These are phyloP conservation scores for Brachymystax lenok DNA, from an alignment of 2,797 vertebrate genomes.

Conservation along the genomic window DNA sequence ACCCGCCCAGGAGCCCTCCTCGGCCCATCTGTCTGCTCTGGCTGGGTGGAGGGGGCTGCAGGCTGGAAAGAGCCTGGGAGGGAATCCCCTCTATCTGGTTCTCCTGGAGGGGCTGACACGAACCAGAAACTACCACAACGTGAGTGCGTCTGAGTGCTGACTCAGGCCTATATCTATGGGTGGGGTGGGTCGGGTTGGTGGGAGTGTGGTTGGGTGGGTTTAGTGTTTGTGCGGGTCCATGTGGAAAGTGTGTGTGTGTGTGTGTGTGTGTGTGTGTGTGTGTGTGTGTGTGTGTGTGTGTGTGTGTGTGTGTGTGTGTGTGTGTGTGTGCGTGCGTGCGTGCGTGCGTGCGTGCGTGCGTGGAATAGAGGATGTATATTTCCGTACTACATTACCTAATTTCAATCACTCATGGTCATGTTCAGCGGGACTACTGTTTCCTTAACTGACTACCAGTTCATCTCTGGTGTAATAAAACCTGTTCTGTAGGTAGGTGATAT, in stretches of 20 bases:
- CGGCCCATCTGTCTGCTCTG: conserved; percentile 74
- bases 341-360: conserved; percentile 46
- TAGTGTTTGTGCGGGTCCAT: conserved; percentile 29
- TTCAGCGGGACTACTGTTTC: background rate
- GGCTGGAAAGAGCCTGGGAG: conserved; percentile 20
- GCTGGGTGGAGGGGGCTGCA: conserved; percentile 1
- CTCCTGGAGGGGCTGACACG: conserved; percentile 31
- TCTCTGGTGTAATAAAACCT: conserved; percentile 22
- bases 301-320: conserved; percentile 31
- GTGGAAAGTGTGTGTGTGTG: conserved; percentile 11
- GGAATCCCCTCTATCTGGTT: conserved; percentile 21
- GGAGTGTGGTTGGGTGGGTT: conserved; percentile 32
- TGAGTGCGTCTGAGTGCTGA: conserved; percentile 53
- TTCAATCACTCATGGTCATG: background rate
- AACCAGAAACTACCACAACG: conserved; percentile 17
- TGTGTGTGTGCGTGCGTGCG: conserved; percentile 36
- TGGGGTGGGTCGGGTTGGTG: conserved; percentile 40
- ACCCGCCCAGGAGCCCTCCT: conserved; percentile 77
- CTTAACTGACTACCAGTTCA: conserved; percentile 5
- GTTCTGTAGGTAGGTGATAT: conserved; percentile 11
- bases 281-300: conserved; percentile 40
- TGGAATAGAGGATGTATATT: conserved; percentile 57
- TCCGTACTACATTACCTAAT: conserved; percentile 52
- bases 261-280: conserved; percentile 24
- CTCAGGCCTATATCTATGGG: conserved; percentile 51